Conservation (phyloP, 2,888 invertebrate species). For the Apeira syringaria region DNA sequence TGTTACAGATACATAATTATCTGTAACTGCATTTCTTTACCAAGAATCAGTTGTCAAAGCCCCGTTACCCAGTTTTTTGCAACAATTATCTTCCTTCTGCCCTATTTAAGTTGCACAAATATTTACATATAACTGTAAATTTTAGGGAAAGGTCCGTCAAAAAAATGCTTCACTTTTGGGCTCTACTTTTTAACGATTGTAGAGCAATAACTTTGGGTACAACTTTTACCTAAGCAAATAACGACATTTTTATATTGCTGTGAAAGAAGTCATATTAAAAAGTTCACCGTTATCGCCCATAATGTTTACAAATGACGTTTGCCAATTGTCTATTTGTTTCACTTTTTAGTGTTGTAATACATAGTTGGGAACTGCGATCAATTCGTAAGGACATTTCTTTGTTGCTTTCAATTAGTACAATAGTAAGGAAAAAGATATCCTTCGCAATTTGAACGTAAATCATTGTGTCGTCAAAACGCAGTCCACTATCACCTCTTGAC, state of each 20-base stretch:
- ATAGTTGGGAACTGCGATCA: no score
- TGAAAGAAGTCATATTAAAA: constrained; percentile 37
- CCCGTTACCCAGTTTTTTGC: constrained; percentile 53
- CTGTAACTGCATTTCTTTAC: constrained; percentile 48
- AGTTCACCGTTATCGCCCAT: constrained; percentile 45
- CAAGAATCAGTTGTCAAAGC: constrained; percentile 38
- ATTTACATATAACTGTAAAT: constrained; percentile 58
- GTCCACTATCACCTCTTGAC: no score
- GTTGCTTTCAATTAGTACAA: no score
- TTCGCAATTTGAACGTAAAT: no score
- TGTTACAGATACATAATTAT: constrained; percentile 35
- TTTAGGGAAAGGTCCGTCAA: constrained; percentile 46
- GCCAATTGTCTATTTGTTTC: no score
- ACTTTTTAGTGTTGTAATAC: no score
- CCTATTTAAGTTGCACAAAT: constrained; percentile 52
- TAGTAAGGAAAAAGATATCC: no score
- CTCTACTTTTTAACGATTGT: constrained; percentile 75
- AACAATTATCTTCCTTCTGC: constrained; percentile 44
- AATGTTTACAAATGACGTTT: no score
- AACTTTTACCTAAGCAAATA: constrained; percentile 63
- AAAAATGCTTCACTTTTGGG: constrained; percentile 63
- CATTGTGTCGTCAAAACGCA: no score
- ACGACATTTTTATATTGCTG: constrained; percentile 65
- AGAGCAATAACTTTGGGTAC: constrained; percentile 51
- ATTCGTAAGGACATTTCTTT: no score